Evolutionary conservation across 1,140 invertebrate genomes (phyloP), one percentile per base, ranked within the genome.

Genomic region (Aporrectodea caliginosa): DNA sequence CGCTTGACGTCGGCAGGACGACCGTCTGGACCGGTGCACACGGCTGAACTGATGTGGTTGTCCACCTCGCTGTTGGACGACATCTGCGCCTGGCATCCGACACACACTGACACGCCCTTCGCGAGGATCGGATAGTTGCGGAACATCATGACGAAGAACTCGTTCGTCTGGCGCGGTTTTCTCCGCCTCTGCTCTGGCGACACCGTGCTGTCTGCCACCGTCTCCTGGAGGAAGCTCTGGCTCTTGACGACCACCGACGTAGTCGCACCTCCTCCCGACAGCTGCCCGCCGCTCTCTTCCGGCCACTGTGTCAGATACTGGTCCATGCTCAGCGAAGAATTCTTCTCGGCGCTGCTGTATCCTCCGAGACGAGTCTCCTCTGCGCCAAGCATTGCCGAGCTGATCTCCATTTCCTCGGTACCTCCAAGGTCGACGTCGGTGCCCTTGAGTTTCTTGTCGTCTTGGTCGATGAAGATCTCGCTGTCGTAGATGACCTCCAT

Each of bases 61-160:
- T 74, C 73, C 27, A 34, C 73, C 30, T 74, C 73, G 1, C 31
- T 1, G 22, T 34, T 32, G 29, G 31, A 33, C 73, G 73, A 31
- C 73, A 74, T 74, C 30, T 32, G 73, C n/a, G 22, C 33, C 73
- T 74, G 73, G 16, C 73, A 74, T 2, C 31, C 73, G 1, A 31
- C 31, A 14, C 73, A 74, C n/a, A 74, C 14, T n/a, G 31, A 74
- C 27, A 74, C 73, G 31, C 73, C 73, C 73, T 74, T 74, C 31
- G 73, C 73, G 29, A 74, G 32, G n/a, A 74, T 74, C 1, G 73
- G 73, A 33, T 74, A 74, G 16, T 74, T 74, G 12, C 73, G 31
- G 22, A 74, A 74, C 73, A 74, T 74, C 73, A 74, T 74, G 1
- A 34, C 34, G 32, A 74, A 74, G 73, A 74, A 74, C 73, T 74